Percentiles rank a stretch among this genome's conserved stretches.
Evolutionary conservation across 2,113 vertebrate genomes (phyloP).

Genomic region (Prochilodus magdalenae): DNA sequence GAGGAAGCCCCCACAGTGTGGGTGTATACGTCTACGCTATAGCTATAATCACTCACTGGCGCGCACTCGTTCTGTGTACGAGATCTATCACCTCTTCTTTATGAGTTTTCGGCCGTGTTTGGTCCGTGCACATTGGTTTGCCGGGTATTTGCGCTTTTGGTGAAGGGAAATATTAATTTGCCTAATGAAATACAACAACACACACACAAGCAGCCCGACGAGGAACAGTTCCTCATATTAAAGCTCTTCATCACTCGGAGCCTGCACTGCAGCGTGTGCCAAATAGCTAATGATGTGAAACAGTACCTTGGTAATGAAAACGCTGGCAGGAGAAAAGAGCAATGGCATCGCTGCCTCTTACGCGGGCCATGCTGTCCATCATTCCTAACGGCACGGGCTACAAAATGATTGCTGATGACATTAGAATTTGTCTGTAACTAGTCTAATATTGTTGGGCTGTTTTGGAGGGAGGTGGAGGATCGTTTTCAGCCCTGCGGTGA

Average conservation of each 20-base stretch:
- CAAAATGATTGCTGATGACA: neutral
- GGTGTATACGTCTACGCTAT: neutral
- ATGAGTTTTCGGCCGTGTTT: neutral
- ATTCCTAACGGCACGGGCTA: too few species aligned
- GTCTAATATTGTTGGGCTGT: neutral
- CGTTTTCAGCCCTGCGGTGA: too few species aligned
- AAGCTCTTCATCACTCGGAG: slow-evolving; percentile 76
- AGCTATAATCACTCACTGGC: neutral
- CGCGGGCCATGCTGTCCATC: slow-evolving; percentile 66
- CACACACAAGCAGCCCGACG: slow-evolving; percentile 58
- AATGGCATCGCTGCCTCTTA: slow-evolving; percentile 54
- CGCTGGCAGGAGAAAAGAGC: slow-evolving; percentile 72
- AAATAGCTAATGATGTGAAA: slow-evolving; percentile 79
- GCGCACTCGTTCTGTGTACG: neutral
- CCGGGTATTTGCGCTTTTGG: neutral
- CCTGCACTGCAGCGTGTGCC: slow-evolving; percentile 66
- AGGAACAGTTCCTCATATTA: slow-evolving; percentile 67
- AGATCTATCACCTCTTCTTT: neutral
- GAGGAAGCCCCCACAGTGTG: too few species aligned
- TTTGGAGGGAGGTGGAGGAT: too few species aligned
- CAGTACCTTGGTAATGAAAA: slow-evolving; percentile 77
- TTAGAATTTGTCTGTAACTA: slow-evolving; percentile 1
- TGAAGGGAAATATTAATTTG: neutral
- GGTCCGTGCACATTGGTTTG: too few species aligned
- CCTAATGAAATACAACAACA: slow-evolving; percentile 12